Evolutionary conservation across 1,140 invertebrate species (phyloP).

Genomic region (Scaptomyza graminum): DNA sequence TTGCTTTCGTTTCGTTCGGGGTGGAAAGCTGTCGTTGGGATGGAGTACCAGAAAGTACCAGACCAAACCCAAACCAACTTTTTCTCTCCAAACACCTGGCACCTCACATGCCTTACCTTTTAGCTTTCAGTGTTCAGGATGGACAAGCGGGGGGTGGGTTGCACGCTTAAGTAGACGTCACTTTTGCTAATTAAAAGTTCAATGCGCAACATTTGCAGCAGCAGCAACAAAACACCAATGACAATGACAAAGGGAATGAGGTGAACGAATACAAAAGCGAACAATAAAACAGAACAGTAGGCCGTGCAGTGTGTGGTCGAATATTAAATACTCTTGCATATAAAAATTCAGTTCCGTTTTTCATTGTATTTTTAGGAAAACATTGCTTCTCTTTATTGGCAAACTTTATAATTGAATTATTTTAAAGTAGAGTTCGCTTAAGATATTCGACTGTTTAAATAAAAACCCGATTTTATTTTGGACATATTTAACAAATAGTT

Average conservation of each 20-base stretch:
- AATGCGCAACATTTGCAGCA: slow-evolving; percentile 64
- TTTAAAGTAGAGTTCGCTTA: too few species aligned
- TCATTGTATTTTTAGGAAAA: too few species aligned
- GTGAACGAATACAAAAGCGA: slow-evolving; percentile 21
- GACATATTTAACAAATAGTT: too few species aligned
- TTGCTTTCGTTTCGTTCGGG: slow-evolving; percentile 10
- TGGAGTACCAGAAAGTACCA: neutral
- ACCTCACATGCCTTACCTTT: slow-evolving; percentile 30
- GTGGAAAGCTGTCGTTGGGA: neutral
- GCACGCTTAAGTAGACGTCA: slow-evolving; percentile 37
- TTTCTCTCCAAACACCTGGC: slow-evolving; percentile 27
- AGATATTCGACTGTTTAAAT: too few species aligned
- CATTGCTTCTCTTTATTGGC: too few species aligned
- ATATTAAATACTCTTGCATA: neutral
- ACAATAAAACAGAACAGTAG: slow-evolving; percentile 1
- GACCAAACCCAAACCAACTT: neutral
- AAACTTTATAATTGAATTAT: too few species aligned
- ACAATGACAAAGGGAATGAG: slow-evolving; percentile 57
- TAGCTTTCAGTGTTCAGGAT: neutral
- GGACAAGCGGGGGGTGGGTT: neutral
- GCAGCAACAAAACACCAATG: slow-evolving; percentile 37
- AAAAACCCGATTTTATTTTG: too few species aligned
- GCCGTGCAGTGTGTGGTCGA: neutral
- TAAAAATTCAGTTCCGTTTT: too few species aligned
- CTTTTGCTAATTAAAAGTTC: slow-evolving; percentile 72